phyloP scores from a whole-genome alignment of 2,113 vertebrate species.

The Helogale parvula region DNA sequence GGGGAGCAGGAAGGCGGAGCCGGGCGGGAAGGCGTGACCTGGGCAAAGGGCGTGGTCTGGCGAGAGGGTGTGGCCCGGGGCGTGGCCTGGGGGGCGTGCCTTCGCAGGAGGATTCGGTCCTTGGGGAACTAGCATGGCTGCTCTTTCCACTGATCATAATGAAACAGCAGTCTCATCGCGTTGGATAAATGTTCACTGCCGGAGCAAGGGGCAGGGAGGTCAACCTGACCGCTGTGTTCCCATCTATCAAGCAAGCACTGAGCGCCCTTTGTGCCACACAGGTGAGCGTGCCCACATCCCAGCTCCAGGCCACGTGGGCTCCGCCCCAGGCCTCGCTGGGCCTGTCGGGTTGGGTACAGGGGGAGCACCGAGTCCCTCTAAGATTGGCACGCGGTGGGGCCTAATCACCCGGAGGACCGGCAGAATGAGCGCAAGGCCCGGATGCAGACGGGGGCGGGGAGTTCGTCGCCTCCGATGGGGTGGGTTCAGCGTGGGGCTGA shows the following conservation, averaged over 20 bases:
- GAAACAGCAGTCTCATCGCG: no score
- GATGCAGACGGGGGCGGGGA: not conserved
- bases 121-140: rapidly evolving
- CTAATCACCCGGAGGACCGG: not conserved
- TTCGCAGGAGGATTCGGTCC: not conserved
- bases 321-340: no score
- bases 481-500: not conserved
- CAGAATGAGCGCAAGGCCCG: not conserved
- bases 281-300: not conserved
- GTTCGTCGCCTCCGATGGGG: not conserved
- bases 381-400: not conserved
- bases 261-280: not conserved
- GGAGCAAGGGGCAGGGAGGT: not conserved
- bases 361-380: not conserved
- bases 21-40: rapidly evolving
- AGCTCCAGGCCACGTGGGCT: not conserved
- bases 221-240: not conserved
- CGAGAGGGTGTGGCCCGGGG: not conserved
- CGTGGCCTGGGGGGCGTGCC: not conserved
- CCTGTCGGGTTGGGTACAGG: not conserved
- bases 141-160: rapidly evolving
- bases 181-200: not conserved
- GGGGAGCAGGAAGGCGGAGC: not conserved
- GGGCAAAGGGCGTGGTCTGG: rapidly evolving
- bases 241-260: not conserved